These are phyloP conservation scores for Agrochola lychnidis DNA, from an alignment of 2,888 invertebrate genomes.

Conservation along the genomic window DNA sequence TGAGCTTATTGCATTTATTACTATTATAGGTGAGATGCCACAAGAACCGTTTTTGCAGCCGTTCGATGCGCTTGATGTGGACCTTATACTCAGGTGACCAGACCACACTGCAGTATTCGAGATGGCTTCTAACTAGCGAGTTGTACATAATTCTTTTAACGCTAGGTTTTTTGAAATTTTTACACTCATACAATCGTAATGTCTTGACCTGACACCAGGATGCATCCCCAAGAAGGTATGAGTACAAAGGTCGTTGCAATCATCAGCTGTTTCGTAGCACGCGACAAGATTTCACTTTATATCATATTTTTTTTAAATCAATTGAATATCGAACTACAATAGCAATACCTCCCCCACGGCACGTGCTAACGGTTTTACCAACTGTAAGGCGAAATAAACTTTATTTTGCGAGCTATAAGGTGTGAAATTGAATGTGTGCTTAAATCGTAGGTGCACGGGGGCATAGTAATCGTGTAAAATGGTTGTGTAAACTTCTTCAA, in stretches of 20 bases:
- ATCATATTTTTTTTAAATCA: constrained; percentile 42
- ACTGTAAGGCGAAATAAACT: constrained; percentile 3
- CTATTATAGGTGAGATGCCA: too few relatives aligned
- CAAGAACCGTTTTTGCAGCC: too few relatives aligned
- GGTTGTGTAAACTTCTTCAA: constrained; percentile 49
- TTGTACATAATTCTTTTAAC: too few relatives aligned
- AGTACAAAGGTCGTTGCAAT: constrained; percentile 45
- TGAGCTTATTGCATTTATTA: too few relatives aligned
- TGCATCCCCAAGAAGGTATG: constrained; percentile 36
- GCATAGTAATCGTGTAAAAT: constrained; percentile 45
- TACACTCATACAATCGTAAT: neutral
- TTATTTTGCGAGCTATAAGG: neutral
- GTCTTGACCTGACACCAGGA: constrained; percentile 54
- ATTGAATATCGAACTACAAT: constrained; percentile 53
- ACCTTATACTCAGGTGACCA: too few relatives aligned
- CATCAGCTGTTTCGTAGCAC: constrained; percentile 59
- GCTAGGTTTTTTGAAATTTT: too few relatives aligned
- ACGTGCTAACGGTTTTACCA: constrained; percentile 59
- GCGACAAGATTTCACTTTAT: constrained; percentile 64
- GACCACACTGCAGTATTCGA: too few relatives aligned
- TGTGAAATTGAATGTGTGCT: constrained; percentile 2
- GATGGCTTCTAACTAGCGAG: too few relatives aligned
- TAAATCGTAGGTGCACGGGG: constrained; percentile 27
- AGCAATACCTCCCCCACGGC: constrained; percentile 57
- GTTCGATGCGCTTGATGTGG: too few relatives aligned